phyloP scores from a whole-genome alignment of 2,113 vertebrate genomes.

The Eurystomus gularis region DNA sequence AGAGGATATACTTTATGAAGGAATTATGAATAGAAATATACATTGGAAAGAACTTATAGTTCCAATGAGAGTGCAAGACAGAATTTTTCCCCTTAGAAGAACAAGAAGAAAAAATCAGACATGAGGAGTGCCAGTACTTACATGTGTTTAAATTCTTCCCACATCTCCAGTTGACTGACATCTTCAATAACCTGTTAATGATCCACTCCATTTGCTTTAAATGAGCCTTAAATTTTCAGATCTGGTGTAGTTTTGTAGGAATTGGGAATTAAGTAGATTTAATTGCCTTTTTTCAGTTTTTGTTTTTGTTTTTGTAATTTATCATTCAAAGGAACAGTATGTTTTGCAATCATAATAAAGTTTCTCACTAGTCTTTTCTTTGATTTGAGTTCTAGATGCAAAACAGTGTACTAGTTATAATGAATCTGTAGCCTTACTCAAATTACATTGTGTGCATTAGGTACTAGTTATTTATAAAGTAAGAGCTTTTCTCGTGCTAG shows the following conservation, averaged over 20 bases:
- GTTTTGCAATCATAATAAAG: background rate
- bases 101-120: background rate
- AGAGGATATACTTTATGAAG: background rate
- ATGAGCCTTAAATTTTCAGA: slow-evolving; percentile 57
- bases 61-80: background rate
- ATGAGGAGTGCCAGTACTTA: background rate
- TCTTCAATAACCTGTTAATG: slow-evolving; percentile 68
- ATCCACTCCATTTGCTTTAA: slow-evolving; percentile 66
- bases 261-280: slow-evolving; percentile 38
- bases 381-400: slow-evolving; percentile 19
- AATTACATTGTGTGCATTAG: background rate
- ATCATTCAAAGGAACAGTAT: background rate
- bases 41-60: background rate
- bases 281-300: background rate
- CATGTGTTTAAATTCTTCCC: slow-evolving; percentile 54
- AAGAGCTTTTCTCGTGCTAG: background rate
- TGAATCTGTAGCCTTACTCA: background rate
- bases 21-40: background rate
- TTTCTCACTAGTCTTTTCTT: background rate
- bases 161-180: slow-evolving; percentile 55
- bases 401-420: background rate
- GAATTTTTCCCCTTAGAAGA: background rate
- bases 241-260: slow-evolving; percentile 58
- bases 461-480: slow-evolving; percentile 30
- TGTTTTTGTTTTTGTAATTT: background rate